Evolutionary conservation across 2,797 vertebrate genomes (phyloP), one percentile per base, ranked within the genome.

Genomic region (Danio albolineatus): DNA sequence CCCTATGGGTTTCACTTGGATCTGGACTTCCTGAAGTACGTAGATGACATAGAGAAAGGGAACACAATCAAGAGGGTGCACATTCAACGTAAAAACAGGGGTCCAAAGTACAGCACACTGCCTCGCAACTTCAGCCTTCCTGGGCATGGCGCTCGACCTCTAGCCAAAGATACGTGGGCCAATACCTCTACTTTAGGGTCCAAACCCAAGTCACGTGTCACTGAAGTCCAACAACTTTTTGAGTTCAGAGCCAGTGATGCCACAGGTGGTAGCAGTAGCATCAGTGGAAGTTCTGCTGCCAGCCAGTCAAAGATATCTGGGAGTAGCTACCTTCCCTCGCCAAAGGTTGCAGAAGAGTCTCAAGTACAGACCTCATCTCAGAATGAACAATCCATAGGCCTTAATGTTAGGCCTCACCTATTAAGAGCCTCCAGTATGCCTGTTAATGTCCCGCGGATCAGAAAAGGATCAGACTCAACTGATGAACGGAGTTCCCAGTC

Each of bases 21-120:
- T 88, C 92, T 99, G 80, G 98, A 99, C 90, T 99, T 99, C 90
- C 93, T 99, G 73, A 99, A 99, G 83, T 99, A 98, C 19, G 98
- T 99, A 51, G 97, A 99, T 0, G 98, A 99, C 89, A 99, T 99
- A 4, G 98, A 99, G 92, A 99, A 98, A 88, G 98, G 98, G 56
- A 95, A 99, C 88, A 99, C 98, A 82, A 97, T 99, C 90, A 95
- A 95, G 87, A 94, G 95, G 87, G 94, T 99, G 56, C 95, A 96
- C 82, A 96, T 99, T 88, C 97, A 97, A 84, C 93, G 97, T 62
- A 91, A 95, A 84, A 92, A 95, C 85, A 98, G 96, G 83, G 96
- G 96, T 60, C 96, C 96, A 6, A 98, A 99, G 90, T 99, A 97
- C 85, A 98, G 96, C 89, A 98, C 98, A 67, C 89, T 99, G 83